A percentile compares a stretch with the other conserved stretches of the same genome.
Evolutionary conservation across 1,140 invertebrate species (phyloP).

Genomic region (Ceratina australensis): DNA sequence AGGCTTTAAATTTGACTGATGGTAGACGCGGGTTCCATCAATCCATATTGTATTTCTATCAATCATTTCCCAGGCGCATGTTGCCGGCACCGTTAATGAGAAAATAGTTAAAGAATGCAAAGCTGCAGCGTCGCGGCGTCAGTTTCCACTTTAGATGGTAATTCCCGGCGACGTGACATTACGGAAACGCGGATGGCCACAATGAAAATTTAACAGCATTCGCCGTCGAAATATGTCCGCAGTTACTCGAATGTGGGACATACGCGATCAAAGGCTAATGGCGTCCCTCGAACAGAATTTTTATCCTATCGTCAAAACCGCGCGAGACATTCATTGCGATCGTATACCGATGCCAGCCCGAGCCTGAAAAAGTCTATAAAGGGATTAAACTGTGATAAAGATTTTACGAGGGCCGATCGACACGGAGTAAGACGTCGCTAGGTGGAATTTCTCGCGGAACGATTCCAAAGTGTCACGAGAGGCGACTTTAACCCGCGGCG

Average conservation of each 20-base stretch:
- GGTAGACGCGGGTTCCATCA: too few relatives aligned
- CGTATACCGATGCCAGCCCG: conserved; percentile 9
- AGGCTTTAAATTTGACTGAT: too few relatives aligned
- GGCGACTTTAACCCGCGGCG: neutral
- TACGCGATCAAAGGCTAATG: conserved; percentile 43
- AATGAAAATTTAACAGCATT: neutral
- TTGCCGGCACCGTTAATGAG: too few relatives aligned
- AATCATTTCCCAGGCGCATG: too few relatives aligned
- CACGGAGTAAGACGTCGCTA: neutral
- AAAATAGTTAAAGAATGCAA: too few relatives aligned
- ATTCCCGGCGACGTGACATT: neutral
- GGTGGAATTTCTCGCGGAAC: conserved; percentile 1
- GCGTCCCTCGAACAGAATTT: neutral
- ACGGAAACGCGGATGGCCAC: neutral
- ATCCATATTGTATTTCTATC: too few relatives aligned
- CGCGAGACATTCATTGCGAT: conserved; percentile 27
- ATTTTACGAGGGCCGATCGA: conserved; percentile 49
- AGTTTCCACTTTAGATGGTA: neutral
- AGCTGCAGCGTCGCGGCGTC: too few relatives aligned
- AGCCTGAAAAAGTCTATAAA: conserved; percentile 19
- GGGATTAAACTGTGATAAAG: conserved; percentile 57
- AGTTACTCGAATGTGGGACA: neutral
- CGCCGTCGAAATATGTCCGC: too few relatives aligned
- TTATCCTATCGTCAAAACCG: conserved; percentile 23
- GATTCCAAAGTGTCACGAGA: conserved; percentile 30